Conservation (phyloP, 2,797 vertebrate genomes). For the Rhadinocentrus ornatus region DNA sequence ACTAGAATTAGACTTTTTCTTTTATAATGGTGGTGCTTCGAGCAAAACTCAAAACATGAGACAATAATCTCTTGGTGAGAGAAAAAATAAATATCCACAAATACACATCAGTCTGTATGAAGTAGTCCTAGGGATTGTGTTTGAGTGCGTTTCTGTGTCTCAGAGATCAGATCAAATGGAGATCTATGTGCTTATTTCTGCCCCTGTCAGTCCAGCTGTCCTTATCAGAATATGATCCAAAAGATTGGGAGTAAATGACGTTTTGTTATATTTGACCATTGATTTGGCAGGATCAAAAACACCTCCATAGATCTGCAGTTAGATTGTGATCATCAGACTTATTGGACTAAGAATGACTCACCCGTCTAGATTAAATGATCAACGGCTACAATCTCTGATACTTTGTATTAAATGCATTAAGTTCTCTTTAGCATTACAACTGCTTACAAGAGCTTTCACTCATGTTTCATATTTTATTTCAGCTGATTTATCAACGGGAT, state of each 20-base stretch:
- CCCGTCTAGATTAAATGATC: constrained; percentile 28
- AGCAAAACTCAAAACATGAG: not conserved
- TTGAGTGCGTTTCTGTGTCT: not conserved
- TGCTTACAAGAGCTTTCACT: too few relatives aligned
- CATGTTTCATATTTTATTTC: too few relatives aligned
- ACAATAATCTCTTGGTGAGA: constrained; percentile 1
- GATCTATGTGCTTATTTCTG: constrained; percentile 21
- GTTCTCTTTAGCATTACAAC: constrained; percentile 14
- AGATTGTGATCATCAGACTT: not conserved
- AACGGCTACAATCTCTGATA: constrained; percentile 10
- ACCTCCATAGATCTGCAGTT: constrained; percentile 17
- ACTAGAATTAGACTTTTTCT: constrained; percentile 2
- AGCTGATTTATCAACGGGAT: too few relatives aligned
- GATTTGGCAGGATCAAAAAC: constrained; percentile 21
- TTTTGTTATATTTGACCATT: constrained; percentile 24
- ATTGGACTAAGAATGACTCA: constrained; percentile 25
- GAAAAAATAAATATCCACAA: constrained; percentile 24
- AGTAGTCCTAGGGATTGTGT: not conserved
- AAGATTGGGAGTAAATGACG: constrained; percentile 19
- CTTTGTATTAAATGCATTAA: too few relatives aligned
- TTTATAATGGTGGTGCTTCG: too few relatives aligned
- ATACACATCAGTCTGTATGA: constrained; percentile 6
- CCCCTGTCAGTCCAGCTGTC: constrained; percentile 9
- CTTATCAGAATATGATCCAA: constrained; percentile 42
- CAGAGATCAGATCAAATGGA: constrained; percentile 11